phyloP scores from a whole-genome alignment of 2,797 vertebrate genomes.

The Trematomus bernacchii region DNA sequence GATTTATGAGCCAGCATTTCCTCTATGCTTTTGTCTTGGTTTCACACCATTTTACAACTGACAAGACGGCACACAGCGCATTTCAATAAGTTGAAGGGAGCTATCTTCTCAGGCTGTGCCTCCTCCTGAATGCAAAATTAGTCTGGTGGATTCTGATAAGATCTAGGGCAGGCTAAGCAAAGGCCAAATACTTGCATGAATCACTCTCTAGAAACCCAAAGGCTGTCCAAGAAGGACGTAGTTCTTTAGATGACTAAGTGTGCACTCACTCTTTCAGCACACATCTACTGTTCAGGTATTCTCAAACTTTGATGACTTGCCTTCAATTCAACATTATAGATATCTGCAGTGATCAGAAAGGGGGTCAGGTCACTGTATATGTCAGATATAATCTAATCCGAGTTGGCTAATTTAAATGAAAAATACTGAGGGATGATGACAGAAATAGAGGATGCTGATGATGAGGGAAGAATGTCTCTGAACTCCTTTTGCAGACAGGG shows the following conservation, averaged over 20 bases:
- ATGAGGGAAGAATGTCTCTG: constrained; percentile 58
- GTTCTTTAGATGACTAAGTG: constrained; percentile 69
- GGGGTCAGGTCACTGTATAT: constrained; percentile 22
- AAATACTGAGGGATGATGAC: constrained; percentile 69
- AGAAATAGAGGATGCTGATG: constrained; percentile 57
- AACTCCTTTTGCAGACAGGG: constrained; percentile 62
- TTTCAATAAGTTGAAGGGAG: constrained; percentile 86
- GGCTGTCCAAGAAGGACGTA: constrained; percentile 75
- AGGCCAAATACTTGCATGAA: constrained; percentile 84
- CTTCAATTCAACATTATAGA: constrained; percentile 39
- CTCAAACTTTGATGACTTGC: constrained; percentile 46
- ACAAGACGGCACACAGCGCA: constrained; percentile 81
- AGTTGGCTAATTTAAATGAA: constrained; percentile 65
- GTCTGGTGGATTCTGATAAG: constrained; percentile 84
- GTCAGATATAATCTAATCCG: constrained; percentile 56
- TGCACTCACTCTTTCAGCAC: constrained; percentile 43
- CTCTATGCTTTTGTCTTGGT: constrained; percentile 78
- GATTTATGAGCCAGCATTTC: constrained; percentile 82
- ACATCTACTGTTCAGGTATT: constrained; percentile 43
- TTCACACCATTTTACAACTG: constrained; percentile 85
- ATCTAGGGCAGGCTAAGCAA: constrained; percentile 84
- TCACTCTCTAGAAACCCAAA: constrained; percentile 77
- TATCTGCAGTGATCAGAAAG: constrained; percentile 20
- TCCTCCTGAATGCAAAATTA: constrained; percentile 84
- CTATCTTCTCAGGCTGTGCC: constrained; percentile 79